Evolutionary conservation across 2,797 vertebrate species (phyloP).

Genomic region (Epinephelus malabaricus): DNA sequence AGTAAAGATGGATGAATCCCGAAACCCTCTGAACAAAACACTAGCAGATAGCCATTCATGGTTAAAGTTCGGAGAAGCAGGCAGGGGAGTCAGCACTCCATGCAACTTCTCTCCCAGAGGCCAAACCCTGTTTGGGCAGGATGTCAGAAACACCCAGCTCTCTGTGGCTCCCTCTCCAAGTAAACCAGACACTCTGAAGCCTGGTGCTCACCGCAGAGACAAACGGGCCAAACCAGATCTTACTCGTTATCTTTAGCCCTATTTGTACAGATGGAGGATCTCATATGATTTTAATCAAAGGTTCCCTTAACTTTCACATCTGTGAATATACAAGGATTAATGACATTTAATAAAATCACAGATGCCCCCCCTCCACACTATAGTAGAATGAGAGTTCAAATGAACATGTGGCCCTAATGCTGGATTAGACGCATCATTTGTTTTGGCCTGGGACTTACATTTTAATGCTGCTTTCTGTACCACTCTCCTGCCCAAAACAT

Average conservation of each 20-base stretch:
- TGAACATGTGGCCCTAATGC: too few species aligned
- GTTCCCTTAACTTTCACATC: slow-evolving; percentile 1
- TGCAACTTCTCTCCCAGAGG: slow-evolving; percentile 19
- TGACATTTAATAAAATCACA: background rate
- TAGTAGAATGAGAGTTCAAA: too few species aligned
- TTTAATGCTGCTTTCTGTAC: background rate
- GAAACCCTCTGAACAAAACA: slow-evolving; percentile 7
- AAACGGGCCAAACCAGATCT: slow-evolving; percentile 55
- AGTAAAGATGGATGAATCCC: slow-evolving; percentile 38
- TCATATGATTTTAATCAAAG: slow-evolving; percentile 35
- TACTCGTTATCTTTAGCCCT: slow-evolving; percentile 50
- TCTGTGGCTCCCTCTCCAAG: slow-evolving; percentile 37
- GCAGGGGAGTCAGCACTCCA: slow-evolving; percentile 5
- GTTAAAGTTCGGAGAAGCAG: slow-evolving; percentile 38
- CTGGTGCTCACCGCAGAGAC: slow-evolving; percentile 49
- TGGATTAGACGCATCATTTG: too few species aligned
- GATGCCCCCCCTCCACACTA: too few species aligned
- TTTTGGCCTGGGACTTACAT: background rate
- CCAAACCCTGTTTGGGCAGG: slow-evolving; percentile 50
- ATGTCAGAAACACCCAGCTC: slow-evolving; percentile 59
- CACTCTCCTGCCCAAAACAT: background rate
- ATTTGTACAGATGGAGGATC: slow-evolving; percentile 54
- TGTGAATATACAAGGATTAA: background rate
- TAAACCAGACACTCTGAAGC: slow-evolving; percentile 46
- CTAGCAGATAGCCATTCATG: slow-evolving; percentile 38